Base-by-base conservation (phyloP, 2,888 invertebrate species). In the Pomacea canaliculata region DNA sequence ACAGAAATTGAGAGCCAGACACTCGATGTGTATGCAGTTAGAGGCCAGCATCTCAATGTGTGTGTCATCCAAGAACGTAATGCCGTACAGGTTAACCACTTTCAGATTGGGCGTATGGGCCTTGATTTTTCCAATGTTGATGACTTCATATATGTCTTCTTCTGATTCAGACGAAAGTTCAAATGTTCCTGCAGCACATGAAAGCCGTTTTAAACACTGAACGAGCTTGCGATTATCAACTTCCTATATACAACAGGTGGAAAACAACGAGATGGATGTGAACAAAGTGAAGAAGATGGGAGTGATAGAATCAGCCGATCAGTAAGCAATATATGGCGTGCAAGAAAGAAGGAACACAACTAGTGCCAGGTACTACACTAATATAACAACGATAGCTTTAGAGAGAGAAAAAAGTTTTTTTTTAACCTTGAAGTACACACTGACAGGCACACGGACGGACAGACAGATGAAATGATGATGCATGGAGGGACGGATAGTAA, bases 71-170 rank as follows among this genome's bases (percentile, higher is more conserved):
- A 98, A 96, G 85, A 98, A 98, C 91, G 97, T 97, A 83, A 99
- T 99, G 0, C 99, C 99, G 91, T 98, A 99, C 71, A 99, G 92
- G 91, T 99, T 99, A 87, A 99, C 98, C 13, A 99, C 97, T 81
- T 97, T 93, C 80, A 99, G 92, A 92, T 99, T 99, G 0, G 99
- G 99, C 0, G 98, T 98, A 9, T 98, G 98, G 0, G 97, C 96
- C 92, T 99, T 99, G 76, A 99, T 93, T 90, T 98, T 99, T 91
- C 98, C 98, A 49, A 99, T 97, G 92, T 99, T 99, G 85, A 99
- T 97, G 16, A 90, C 90, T 83, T 91, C 90, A 80, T 90, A 90
- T 85, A 99, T 98, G 92, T 99, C 99, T 89, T 99, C 99, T 88
- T 99, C 99, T 87, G 98, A 99, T 89, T 99, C 98, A 90, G 98